Conservation (phyloP, 2,888 invertebrate genomes). For the Nemotelus pantherinus region DNA sequence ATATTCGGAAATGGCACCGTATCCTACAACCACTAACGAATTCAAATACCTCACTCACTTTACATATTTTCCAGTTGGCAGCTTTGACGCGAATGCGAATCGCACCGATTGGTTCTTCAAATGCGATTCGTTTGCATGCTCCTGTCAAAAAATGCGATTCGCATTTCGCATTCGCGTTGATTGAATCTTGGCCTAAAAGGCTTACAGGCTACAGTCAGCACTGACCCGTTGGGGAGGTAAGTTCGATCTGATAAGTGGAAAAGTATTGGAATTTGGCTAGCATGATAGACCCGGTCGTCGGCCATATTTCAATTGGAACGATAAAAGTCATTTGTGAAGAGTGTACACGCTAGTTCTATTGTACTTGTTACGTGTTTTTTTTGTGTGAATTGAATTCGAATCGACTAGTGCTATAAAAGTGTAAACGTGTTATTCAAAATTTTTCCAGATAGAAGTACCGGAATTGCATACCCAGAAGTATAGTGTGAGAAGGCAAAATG, state of each 20-base stretch:
- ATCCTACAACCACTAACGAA: no score
- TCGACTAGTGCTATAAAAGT: not conserved
- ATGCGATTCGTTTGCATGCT: no score
- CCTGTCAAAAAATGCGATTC: no score
- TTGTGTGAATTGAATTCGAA: not conserved
- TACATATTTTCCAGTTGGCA: no score
- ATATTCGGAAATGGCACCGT: no score
- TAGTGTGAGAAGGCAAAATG: constrained; percentile 42
- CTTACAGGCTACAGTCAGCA: no score
- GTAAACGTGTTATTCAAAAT: not conserved
- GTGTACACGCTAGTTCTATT: not conserved
- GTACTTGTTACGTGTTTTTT: not conserved
- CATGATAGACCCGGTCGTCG: not conserved
- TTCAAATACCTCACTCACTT: no score
- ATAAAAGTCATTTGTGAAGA: not conserved
- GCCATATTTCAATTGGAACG: not conserved
- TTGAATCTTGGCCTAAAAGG: no score
- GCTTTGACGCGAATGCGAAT: no score
- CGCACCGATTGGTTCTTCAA: no score
- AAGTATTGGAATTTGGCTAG: not conserved
- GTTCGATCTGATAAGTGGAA: not conserved
- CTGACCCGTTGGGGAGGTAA: constrained; percentile 38
- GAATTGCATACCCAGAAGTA: not conserved
- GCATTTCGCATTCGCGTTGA: no score
- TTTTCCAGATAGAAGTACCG: constrained; percentile 11